phyloP scores from a whole-genome alignment of 2,113 vertebrate species.

The Salvelinus alpinus region DNA sequence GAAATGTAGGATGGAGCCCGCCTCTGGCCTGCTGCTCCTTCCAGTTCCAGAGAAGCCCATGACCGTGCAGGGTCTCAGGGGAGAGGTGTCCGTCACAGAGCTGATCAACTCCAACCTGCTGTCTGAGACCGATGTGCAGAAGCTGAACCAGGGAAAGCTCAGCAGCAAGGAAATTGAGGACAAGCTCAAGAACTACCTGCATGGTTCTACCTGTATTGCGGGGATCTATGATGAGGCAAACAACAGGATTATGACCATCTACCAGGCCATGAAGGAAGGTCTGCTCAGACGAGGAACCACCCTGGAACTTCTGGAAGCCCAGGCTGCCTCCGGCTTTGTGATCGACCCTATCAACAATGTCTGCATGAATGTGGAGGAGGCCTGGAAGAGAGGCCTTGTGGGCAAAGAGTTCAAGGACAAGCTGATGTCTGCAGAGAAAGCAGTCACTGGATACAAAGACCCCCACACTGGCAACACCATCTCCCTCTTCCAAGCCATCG shows the following conservation, averaged over 20 bases:
- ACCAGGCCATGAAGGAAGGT: constrained; percentile 94
- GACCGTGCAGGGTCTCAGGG: constrained; percentile 86
- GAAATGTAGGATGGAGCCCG: constrained; percentile 83
- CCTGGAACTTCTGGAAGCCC: constrained; percentile 93
- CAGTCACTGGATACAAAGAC: constrained; percentile 93
- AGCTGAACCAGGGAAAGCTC: constrained; percentile 79
- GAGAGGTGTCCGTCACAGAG: constrained; percentile 75
- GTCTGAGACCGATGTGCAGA: constrained; percentile 74
- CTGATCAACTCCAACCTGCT: constrained; percentile 83
- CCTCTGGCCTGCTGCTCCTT: constrained; percentile 85
- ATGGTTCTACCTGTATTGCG: constrained; percentile 92
- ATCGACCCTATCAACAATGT: constrained; percentile 94
- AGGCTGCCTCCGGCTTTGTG: constrained; percentile 94
- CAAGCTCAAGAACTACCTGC: constrained; percentile 86
- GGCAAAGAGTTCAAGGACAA: constrained; percentile 95
- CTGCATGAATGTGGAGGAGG: constrained; percentile 89
- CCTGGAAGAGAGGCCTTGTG: constrained; percentile 84
- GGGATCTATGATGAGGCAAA: constrained; percentile 95
- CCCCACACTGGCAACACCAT: constrained; percentile 89
- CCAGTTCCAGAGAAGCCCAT: constrained; percentile 74
- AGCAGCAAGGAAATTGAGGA: constrained; percentile 84
- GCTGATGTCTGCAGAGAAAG: constrained; percentile 91
- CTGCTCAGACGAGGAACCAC: constrained; percentile 92
- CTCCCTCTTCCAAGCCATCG: constrained; percentile 97
- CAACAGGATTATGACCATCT: constrained; percentile 87